Percentiles rank a stretch among this genome's conserved stretches.
phyloP scores from a whole-genome alignment of 2,888 invertebrate species.

The Alitta virens region DNA sequence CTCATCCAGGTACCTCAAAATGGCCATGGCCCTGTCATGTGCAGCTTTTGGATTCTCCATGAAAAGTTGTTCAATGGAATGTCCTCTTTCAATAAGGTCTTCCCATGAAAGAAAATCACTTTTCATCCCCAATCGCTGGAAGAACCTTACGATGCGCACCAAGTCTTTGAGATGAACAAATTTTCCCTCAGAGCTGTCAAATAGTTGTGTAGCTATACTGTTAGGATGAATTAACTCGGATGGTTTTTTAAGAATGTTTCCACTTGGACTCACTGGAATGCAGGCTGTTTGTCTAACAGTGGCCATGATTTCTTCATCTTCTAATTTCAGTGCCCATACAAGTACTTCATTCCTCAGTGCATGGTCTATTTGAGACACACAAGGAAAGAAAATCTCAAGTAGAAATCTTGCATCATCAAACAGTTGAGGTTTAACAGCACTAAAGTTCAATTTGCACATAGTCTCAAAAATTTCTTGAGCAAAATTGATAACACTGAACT shows the following conservation, averaged over 20 bases:
- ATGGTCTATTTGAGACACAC: slow-evolving; percentile 19
- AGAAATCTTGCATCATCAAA: slow-evolving; percentile 23
- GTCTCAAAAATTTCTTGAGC: too few relatives aligned
- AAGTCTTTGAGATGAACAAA: too few relatives aligned
- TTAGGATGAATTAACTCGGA: slow-evolving; percentile 33
- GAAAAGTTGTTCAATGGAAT: slow-evolving; percentile 21
- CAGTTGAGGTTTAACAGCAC: too few relatives aligned
- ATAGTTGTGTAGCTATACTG: slow-evolving; percentile 29
- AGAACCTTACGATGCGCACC: background rate
- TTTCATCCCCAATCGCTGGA: slow-evolving; percentile 33
- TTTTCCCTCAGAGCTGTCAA: background rate
- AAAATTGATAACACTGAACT: too few relatives aligned
- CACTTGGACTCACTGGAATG: slow-evolving; percentile 33
- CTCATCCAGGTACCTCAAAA: slow-evolving; percentile 19
- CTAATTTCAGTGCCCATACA: slow-evolving; percentile 30
- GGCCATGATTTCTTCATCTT: slow-evolving; percentile 30
- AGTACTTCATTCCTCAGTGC: slow-evolving; percentile 25
- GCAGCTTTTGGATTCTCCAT: slow-evolving; percentile 7
- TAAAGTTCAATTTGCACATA: too few relatives aligned
- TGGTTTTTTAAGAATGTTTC: slow-evolving; percentile 25
- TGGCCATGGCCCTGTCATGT: background rate
- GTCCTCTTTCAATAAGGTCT: slow-evolving; percentile 30
- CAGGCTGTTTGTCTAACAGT: slow-evolving; percentile 28
- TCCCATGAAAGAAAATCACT: slow-evolving; percentile 22
- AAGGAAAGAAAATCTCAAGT: slow-evolving; percentile 32